Conservation (phyloP, 2,797 vertebrate genomes). For the Catamblyrhynchus diadema region DNA sequence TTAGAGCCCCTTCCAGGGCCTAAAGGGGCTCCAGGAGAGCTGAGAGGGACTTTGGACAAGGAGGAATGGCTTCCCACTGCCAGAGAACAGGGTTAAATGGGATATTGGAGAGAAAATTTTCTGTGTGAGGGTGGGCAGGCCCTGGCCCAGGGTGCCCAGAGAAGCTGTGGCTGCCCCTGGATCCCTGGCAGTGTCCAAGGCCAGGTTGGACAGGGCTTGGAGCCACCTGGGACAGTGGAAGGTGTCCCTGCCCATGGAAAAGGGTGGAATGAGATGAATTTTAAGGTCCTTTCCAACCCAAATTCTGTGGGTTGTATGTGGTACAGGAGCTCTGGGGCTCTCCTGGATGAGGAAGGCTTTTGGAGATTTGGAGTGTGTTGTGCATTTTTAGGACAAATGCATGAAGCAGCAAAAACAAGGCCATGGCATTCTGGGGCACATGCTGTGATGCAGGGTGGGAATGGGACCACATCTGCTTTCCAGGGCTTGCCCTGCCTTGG, state of each 20-base stretch:
- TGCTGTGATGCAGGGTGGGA: not conserved
- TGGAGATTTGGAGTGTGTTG: not conserved
- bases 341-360: not conserved
- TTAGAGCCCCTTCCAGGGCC: not conserved
- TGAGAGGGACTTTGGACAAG: not conserved
- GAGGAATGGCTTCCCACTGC: not conserved
- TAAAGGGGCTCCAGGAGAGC: not conserved
- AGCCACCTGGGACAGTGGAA: rapidly evolving
- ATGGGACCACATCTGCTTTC: not conserved
- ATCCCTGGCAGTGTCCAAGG: not conserved
- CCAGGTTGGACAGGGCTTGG: rapidly evolving
- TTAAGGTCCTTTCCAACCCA: not conserved
- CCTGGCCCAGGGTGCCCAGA: not conserved
- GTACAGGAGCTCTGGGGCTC: not conserved
- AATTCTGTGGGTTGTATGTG: not conserved
- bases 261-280: not conserved
- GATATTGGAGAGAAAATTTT: not conserved
- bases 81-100: rapidly evolving
- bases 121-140: not conserved
- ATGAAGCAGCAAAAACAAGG: not conserved
- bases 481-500: not conserved
- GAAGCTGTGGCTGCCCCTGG: not conserved
- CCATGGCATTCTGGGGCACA: rapidly evolving
- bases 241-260: not conserved
- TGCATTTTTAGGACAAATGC: not conserved